Evolutionary conservation across 2,888 invertebrate species (phyloP), one percentile per base, ranked within the genome.

Genomic region (Axea sp.): DNA sequence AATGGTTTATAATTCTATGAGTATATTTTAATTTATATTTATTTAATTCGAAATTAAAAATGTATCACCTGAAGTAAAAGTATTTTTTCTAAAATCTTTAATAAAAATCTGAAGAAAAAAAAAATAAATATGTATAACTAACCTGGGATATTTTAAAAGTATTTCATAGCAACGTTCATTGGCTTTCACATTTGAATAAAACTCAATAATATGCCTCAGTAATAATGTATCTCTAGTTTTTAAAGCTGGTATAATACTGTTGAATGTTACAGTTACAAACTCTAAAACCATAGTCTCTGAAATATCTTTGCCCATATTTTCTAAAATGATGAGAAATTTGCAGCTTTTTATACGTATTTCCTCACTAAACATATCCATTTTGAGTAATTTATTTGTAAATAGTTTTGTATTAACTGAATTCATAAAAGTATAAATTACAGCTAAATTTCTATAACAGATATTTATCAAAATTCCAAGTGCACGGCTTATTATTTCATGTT

Each of bases 401-500:
- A 90, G 89, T 82, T 93, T 93, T 0, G 92, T 91, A 78, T 94
- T 93, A 0, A 94, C 91, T 3, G 91, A 91, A 72, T 93, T 90
- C 89, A 93, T 91, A 19, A 95, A 88, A 0, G 92, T 91, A 80
- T 94, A 93, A 30, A 94, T 90, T 0, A 93, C 94, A 0, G 93
- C 92, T 64, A 93, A 87, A 85, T 95, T 95, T 76, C 93, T 93
- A 81, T 94, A 93, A 84, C 94, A 95, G 1, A 95, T 87, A 88
- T 95, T 95, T 0, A 94, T 93, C 0, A 95, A 86, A 7, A 95
- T 92, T 0, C 93, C 93, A 0, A 95, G 88, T 0, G 92, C 90
- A 37, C 91, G 82, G 22, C 88, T 81, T 15, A 89, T 85, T 1
- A 89, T 84, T 19, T 90, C 88, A 59, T 89, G 88, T 22, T 91